Percentiles rank a stretch among this genome's conserved stretches.
Evolutionary conservation across 2,113 vertebrate species (phyloP).

Genomic region (Gymnocephalus cernua): DNA sequence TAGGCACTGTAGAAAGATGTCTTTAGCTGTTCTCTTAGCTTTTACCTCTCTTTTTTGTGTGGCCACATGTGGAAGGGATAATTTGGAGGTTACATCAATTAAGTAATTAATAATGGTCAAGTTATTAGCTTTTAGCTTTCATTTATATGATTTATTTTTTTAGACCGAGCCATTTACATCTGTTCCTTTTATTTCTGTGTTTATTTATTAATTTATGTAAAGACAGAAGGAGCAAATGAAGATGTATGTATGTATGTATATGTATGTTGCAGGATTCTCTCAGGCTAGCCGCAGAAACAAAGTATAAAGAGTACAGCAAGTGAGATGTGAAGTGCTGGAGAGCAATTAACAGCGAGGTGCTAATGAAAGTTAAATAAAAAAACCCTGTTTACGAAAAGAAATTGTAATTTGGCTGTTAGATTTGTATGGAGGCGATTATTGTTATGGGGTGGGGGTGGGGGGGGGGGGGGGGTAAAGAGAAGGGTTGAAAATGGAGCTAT

Average conservation of each 20-base stretch:
- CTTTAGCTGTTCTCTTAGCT: neutral
- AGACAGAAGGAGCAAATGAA: neutral
- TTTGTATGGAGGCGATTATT: too few relatives aligned
- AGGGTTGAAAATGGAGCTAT: neutral
- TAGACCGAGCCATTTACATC: neutral
- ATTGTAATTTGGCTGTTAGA: conserved; percentile 2
- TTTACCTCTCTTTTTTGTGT: neutral
- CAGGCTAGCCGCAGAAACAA: conserved; percentile 6
- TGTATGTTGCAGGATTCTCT: neutral
- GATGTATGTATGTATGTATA: too few relatives aligned
- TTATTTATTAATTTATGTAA: conserved; percentile 18
- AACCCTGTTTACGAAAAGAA: neutral
- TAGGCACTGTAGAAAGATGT: neutral
- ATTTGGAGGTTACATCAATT: neutral
- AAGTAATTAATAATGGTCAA: too few relatives aligned
- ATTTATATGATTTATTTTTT: neutral
- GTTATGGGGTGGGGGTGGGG: too few relatives aligned
- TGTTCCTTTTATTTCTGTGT: neutral
- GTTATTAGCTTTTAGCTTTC: too few relatives aligned
- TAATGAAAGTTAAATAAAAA: conserved; percentile 26
- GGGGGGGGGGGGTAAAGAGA: neutral
- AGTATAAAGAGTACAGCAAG: neutral
- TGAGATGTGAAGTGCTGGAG: conserved; percentile 5
- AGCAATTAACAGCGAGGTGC: conserved; percentile 12
- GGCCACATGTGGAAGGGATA: neutral